Evolutionary conservation across 2,888 invertebrate species (phyloP).

Genomic region (Coleophora flavipennella): DNA sequence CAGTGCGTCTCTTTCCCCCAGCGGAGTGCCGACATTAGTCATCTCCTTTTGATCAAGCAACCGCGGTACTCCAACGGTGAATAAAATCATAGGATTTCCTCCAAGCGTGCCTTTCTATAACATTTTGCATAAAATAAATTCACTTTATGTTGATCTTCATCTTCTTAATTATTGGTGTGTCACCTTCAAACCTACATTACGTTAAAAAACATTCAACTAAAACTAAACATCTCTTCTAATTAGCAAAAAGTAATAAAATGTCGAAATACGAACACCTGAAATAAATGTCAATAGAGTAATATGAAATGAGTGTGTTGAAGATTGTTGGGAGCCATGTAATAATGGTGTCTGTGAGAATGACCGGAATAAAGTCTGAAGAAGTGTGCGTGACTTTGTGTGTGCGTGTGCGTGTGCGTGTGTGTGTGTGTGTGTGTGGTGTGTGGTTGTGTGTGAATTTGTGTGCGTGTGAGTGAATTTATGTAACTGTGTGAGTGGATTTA

Average conservation of each 20-base stretch:
- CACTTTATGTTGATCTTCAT: conserved; percentile 28
- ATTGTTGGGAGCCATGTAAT: neutral
- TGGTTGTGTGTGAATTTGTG: conserved; percentile 4
- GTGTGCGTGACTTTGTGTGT: conserved; percentile 5
- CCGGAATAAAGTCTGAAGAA: neutral
- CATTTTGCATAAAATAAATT: conserved; percentile 66
- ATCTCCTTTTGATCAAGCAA: conserved; percentile 41
- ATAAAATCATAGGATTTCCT: conserved; percentile 68
- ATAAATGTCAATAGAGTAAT: conserved; percentile 40
- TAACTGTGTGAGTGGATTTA: conserved; percentile 14
- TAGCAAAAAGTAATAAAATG: conserved; percentile 22
- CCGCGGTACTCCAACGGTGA: conserved; percentile 56
- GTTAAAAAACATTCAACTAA: conserved; percentile 28
- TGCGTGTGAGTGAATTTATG: conserved; percentile 6
- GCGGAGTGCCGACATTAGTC: conserved; percentile 31
- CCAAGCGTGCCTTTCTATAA: conserved; percentile 71
- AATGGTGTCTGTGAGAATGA: neutral
- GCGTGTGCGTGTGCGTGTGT: conserved; percentile 14
- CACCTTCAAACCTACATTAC: conserved; percentile 38
- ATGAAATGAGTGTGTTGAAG: conserved; percentile 22
- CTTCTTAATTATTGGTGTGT: conserved; percentile 18
- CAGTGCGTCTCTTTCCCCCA: conserved; percentile 27
- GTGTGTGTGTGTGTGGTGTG: conserved; percentile 14
- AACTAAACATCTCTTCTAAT: conserved; percentile 35
- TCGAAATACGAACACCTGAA: conserved; percentile 34